These are phyloP conservation scores for Mormyrus proboscirostris DNA, from an alignment of 2,797 vertebrate genomes.

Conservation along the genomic window DNA sequence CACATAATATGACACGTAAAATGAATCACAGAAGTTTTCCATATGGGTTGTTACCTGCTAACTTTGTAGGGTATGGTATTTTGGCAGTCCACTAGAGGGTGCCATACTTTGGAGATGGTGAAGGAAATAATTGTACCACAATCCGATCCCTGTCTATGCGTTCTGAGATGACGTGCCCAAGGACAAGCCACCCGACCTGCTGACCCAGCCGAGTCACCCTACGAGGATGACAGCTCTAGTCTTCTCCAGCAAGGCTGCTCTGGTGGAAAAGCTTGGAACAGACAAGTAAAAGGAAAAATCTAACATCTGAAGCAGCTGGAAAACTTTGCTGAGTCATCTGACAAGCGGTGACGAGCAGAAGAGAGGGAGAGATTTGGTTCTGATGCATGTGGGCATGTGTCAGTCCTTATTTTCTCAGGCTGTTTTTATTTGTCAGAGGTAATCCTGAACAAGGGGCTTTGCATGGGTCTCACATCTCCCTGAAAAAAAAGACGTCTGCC, in stretches of 20 bases:
- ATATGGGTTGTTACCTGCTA: neutral
- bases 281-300: neutral
- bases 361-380: neutral
- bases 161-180: neutral
- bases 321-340: neutral
- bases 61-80: neutral
- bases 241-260: neutral
- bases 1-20: neutral
- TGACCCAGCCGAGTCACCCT: neutral
- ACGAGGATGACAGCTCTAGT: neutral
- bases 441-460: neutral
- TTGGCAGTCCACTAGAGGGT: neutral
- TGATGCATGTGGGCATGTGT: neutral
- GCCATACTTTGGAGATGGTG: too few species aligned
- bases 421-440: neutral
- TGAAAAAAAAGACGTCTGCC: neutral
- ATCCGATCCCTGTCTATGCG: neutral
- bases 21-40: neutral
- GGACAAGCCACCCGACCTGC: neutral
- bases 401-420: neutral
- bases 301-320: neutral
- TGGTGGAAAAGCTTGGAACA: neutral
- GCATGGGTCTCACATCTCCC: neutral
- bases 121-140: neutral
- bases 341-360: neutral